Evolutionary conservation across 2,888 invertebrate genomes (phyloP).

Genomic region (Tachina fera): DNA sequence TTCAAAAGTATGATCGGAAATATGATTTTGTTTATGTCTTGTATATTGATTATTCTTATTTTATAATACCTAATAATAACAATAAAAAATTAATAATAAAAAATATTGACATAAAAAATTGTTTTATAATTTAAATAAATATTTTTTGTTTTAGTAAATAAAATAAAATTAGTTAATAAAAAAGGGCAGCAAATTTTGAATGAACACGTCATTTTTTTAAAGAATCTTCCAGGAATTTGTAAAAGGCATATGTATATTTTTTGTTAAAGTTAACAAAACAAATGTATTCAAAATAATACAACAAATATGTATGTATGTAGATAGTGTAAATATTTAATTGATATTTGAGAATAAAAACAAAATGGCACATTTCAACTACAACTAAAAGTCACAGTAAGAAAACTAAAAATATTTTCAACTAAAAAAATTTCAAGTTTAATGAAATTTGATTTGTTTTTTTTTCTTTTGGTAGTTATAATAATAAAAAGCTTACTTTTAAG

Average conservation of each 20-base stretch:
- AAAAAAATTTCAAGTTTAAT: constrained; percentile 3
- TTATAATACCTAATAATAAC: constrained; percentile 18
- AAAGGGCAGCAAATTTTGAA: constrained; percentile 13
- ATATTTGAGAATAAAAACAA: constrained; percentile 40
- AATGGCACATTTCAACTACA: constrained; percentile 72
- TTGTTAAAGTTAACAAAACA: constrained; percentile 24
- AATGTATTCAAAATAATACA: constrained; percentile 24
- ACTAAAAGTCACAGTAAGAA: constrained; percentile 53
- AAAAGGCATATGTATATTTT: not conserved
- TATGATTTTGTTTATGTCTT: constrained; percentile 2
- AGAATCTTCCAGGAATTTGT: not conserved
- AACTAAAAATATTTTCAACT: not conserved
- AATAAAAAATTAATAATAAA: constrained; percentile 63
- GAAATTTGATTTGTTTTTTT: constrained; percentile 7
- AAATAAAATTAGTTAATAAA: constrained; percentile 2
- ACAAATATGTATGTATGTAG: constrained; percentile 65
- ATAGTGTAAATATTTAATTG: constrained; percentile 41
- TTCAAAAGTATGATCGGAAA: not conserved
- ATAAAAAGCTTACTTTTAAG: constrained; percentile 37
- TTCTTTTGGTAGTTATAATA: not conserved
- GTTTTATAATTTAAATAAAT: constrained; percentile 8
- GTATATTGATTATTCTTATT: not conserved
- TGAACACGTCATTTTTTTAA: not conserved
- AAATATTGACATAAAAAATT: constrained; percentile 43
- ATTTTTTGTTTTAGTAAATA: not conserved